phyloP scores from a whole-genome alignment of 2,888 invertebrate species.

The Microdon myrmicae region DNA sequence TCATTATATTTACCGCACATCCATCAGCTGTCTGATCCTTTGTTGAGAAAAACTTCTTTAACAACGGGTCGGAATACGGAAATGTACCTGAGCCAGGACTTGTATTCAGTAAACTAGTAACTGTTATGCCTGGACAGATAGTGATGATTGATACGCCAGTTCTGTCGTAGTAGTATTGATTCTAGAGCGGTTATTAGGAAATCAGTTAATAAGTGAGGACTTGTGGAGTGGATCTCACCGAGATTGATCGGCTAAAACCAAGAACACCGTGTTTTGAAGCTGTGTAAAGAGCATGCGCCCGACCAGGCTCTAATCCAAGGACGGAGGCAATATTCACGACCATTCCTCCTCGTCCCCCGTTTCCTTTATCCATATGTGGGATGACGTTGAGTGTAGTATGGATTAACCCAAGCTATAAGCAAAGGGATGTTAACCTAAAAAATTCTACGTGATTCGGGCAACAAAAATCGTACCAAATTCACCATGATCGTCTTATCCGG shows the following conservation, averaged over 20 bases:
- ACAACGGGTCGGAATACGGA: constrained; percentile 43
- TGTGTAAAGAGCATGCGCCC: constrained; percentile 58
- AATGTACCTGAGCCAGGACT: constrained; percentile 48
- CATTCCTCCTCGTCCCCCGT: constrained; percentile 60
- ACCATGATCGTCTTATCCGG: constrained; percentile 46
- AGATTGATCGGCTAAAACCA: constrained; percentile 56
- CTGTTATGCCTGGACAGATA: constrained; percentile 61
- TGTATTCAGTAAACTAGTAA: constrained; percentile 37
- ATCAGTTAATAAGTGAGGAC: not conserved
- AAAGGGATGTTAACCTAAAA: not conserved
- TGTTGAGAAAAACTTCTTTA: constrained; percentile 32
- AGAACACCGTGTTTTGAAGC: constrained; percentile 61
- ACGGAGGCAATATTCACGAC: constrained; percentile 61
- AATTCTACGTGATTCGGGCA: too few relatives aligned
- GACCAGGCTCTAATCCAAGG: constrained; percentile 55
- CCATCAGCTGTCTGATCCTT: constrained; percentile 54
- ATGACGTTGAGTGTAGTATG: constrained; percentile 61
- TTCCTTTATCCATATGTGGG: constrained; percentile 60
- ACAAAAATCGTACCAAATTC: constrained; percentile 66
- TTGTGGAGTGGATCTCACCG: constrained; percentile 39
- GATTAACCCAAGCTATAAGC: constrained; percentile 62
- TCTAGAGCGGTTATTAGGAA: constrained; percentile 40
- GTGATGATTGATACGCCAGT: constrained; percentile 60
- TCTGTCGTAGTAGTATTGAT: constrained; percentile 57
- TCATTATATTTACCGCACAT: constrained; percentile 55